Percentiles rank a stretch among this genome's conserved stretches.
Evolutionary conservation across 2,888 invertebrate genomes (phyloP).

Genomic region (Brachylomia viminalis): DNA sequence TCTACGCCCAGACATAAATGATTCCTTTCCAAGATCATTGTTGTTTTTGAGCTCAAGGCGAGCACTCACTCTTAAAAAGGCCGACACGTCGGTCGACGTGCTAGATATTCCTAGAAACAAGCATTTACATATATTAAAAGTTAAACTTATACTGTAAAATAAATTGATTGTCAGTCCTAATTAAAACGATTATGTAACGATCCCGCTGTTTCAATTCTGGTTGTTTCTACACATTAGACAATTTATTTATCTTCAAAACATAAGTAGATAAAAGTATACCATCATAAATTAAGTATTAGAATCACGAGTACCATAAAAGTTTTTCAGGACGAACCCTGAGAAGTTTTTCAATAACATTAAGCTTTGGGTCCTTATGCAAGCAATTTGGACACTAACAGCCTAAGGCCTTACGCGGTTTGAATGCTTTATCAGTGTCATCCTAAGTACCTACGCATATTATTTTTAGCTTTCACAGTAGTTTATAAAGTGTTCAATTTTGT

Average conservation of each 20-base stretch:
- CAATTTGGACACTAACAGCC: conserved; percentile 53
- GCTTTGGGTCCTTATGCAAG: conserved; percentile 43
- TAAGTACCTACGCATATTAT: conserved; percentile 29
- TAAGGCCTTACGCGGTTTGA: conserved; percentile 33
- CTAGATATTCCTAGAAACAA: too few species aligned
- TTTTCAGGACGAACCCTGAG: conserved; percentile 8
- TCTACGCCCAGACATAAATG: too few species aligned
- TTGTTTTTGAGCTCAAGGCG: too few species aligned
- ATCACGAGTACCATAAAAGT: conserved; percentile 37
- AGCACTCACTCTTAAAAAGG: too few species aligned
- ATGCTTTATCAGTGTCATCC: conserved; percentile 35
- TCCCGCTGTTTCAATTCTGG: too few species aligned
- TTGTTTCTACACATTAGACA: too few species aligned
- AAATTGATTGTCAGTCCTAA: too few species aligned
- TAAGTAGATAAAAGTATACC: neutral
- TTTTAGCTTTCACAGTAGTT: conserved; percentile 34
- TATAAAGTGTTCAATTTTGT: neutral
- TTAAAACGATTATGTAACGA: too few species aligned
- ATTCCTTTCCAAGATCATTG: too few species aligned
- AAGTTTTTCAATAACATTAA: conserved; percentile 56
- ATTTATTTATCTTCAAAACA: neutral
- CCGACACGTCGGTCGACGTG: too few species aligned
- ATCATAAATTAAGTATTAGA: conserved; percentile 33
- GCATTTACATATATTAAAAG: too few species aligned
- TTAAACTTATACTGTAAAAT: too few species aligned